phyloP scores from a whole-genome alignment of 2,113 vertebrate genomes.

The Zosterops hypoxanthus region DNA sequence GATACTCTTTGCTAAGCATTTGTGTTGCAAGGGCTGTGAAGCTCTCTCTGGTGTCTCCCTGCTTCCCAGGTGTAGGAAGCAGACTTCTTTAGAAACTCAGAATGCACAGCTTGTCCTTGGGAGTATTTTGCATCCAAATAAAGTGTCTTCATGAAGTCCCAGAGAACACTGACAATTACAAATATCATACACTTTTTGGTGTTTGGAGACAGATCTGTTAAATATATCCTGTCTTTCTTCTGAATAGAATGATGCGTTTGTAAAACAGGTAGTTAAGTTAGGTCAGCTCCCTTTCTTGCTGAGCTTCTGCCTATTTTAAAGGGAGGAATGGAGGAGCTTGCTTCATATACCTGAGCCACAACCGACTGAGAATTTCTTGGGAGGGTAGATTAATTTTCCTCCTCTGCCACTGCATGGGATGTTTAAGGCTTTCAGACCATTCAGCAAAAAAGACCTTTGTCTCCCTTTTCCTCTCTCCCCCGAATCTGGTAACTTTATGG shows the following conservation, averaged over 20 bases:
- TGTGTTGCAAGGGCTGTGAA: not conserved
- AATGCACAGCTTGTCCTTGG: not conserved
- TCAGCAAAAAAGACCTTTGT: not conserved
- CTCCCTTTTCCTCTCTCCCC: not conserved
- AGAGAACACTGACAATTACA: not conserved
- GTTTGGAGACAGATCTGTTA: not conserved
- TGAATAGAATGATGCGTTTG: not conserved
- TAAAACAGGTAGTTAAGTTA: not conserved
- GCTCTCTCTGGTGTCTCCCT: not conserved
- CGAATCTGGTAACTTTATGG: not conserved
- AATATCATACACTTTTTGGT: not conserved
- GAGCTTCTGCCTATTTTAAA: not conserved
- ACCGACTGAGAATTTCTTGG: not conserved
- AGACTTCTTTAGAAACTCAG: not conserved
- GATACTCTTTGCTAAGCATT: not conserved
- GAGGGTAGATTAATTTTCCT: not conserved
- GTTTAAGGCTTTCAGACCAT: not conserved
- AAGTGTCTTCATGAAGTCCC: not conserved
- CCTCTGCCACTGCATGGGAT: not conserved
- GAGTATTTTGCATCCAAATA: not conserved
- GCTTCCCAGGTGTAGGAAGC: accelerated
- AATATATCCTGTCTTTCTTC: not conserved
- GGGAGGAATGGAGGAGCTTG: not conserved
- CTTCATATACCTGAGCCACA: not conserved
- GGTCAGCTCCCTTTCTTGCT: not conserved